phyloP scores from a whole-genome alignment of 2,888 invertebrate species.

The Pseudoips prasinana region DNA sequence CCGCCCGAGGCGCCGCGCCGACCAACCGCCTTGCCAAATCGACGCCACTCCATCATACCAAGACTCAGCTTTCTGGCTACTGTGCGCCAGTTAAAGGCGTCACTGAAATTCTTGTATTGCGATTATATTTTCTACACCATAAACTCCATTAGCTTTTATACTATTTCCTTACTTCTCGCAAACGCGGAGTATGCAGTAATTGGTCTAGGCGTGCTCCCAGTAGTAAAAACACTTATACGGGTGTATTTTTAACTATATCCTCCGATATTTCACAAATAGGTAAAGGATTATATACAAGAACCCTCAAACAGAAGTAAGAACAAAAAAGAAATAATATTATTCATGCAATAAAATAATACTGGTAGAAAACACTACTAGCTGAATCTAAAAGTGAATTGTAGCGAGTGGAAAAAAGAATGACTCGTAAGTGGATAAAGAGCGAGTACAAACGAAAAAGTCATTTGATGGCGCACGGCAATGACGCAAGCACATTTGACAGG shows the following conservation, averaged over 20 bases:
- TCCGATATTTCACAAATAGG: no score
- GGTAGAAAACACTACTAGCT: constrained; percentile 55
- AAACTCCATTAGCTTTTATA: constrained; percentile 34
- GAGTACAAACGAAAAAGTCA: constrained; percentile 80
- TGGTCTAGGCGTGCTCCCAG: no score
- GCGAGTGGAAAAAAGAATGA: constrained; percentile 78
- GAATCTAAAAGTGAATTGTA: constrained; percentile 80
- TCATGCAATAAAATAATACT: constrained; percentile 61
- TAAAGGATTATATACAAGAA: no score
- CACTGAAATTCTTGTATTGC: constrained; percentile 50
- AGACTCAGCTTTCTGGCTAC: constrained; percentile 66
- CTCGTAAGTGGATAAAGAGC: constrained; percentile 79
- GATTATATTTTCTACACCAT: constrained; percentile 67
- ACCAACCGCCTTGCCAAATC: constrained; percentile 68
- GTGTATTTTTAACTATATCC: no score
- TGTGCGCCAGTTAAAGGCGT: constrained; percentile 56
- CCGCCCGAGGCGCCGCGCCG: constrained; percentile 59
- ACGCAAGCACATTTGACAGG: constrained; percentile 47
- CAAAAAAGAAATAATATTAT: constrained; percentile 31
- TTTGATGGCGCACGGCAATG: constrained; percentile 75
- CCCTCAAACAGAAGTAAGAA: no score
- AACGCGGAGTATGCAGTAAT: no score
- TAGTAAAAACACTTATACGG: no score
- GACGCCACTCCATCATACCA: constrained; percentile 61
- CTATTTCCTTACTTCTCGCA: no score